Base-by-base conservation (phyloP, 2,113 vertebrate genomes). In the Chauna torquata region DNA sequence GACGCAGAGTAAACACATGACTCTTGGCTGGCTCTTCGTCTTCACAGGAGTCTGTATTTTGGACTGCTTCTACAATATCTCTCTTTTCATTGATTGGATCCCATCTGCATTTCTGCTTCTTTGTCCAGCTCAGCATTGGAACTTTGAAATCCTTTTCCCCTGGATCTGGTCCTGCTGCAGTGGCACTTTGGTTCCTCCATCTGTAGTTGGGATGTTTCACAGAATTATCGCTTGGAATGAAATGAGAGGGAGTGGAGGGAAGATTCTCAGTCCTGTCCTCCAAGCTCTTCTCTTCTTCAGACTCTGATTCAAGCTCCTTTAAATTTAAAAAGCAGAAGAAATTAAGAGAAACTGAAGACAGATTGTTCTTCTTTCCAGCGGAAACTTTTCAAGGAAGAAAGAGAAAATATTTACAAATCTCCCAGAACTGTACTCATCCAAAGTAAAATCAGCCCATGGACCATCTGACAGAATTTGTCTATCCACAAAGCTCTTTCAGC, bases 301-400 rank as follows among this genome's bases (percentile, higher is more conserved):
- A 61, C 16, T 91, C 94, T 24, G 94, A 91, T 89, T 98, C 96
- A 72, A 98, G 82, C 18, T 98, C 98, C 99, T 99, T 97, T 75
- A 93, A 90, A 94, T 94, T 94, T 45, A 71, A 96, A 94, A 96
- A 94, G 65, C 58, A 91, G 94, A 97, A 97, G n/a, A 90, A 81
- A 82, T 86, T 79, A 91, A 87, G 86, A 91, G 55, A 86, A 74
- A 57, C 77, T 52, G 42, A 79, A 75, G 74, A 82, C 64, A 86
- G 49, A 92, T 71, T 87, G 74, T 79, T 57, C 20, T 54, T 91
- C 27, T 52, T 82, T 96, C 47, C 49, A 93, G 54, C 92, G 24
- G 16, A 91, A 92, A 78, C 6, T 28, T 88, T 89, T 88, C 81
- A 94, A 80, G n/a, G 70, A 85, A 88, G 62, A 95, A 86, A 92